Percentiles rank a stretch among this genome's conserved stretches.
Conservation (phyloP, 2,888 invertebrate species). For the Halocaridina rubra region DNA sequence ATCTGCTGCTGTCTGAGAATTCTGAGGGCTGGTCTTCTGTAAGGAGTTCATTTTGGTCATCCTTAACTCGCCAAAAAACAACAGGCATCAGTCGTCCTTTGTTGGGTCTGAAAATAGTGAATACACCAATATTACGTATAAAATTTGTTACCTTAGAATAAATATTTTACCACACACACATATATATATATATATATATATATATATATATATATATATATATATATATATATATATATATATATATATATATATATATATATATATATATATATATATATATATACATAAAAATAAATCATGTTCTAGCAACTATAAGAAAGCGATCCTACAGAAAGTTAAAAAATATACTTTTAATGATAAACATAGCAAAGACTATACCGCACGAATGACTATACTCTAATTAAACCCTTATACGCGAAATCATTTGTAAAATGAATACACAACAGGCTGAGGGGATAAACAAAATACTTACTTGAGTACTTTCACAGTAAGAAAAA, state of each 20-base stretch:
- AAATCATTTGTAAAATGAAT: too few relatives aligned
- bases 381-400: too few relatives aligned
- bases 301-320: neutral
- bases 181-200: too few relatives aligned
- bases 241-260: too few relatives aligned
- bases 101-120: constrained; percentile 20
- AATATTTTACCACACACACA: too few relatives aligned
- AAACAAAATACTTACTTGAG: constrained; percentile 28
- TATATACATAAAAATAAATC: too few relatives aligned
- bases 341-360: neutral
- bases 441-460: neutral
- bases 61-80: constrained; percentile 42
- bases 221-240: too few relatives aligned
- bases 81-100: constrained; percentile 15
- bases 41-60: constrained; percentile 41
- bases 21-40: constrained; percentile 23
- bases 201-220: too few relatives aligned
- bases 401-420: too few relatives aligned
- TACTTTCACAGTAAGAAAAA: constrained; percentile 25
- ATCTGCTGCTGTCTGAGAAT: neutral
- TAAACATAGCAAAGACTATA: neutral
- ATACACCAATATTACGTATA: too few relatives aligned
- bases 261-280: too few relatives aligned
- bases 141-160: too few relatives aligned
- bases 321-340: neutral